A percentile compares a stretch with the other conserved stretches of the same genome.
phyloP scores from a whole-genome alignment of 2,113 vertebrate species.

The Gallinago jamesoni region DNA sequence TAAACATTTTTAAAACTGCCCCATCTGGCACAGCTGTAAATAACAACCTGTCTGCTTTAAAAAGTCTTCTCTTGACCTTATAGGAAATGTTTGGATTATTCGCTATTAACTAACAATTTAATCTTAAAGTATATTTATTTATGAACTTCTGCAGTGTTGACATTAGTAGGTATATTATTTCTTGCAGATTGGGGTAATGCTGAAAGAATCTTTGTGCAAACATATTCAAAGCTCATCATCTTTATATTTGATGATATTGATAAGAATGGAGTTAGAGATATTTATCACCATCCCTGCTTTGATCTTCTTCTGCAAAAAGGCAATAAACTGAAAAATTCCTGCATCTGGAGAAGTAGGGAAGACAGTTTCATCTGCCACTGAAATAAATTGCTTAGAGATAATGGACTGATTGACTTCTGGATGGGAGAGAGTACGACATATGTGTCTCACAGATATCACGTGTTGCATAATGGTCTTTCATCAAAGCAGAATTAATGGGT shows the following conservation, averaged over 20 bases:
- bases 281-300: background rate
- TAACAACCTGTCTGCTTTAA: slow-evolving; percentile 5
- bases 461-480: background rate
- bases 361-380: background rate
- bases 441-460: background rate
- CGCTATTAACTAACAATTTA: background rate
- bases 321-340: background rate
- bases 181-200: background rate
- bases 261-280: background rate
- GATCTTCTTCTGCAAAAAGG: background rate
- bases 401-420: background rate
- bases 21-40: slow-evolving; percentile 31
- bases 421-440: background rate
- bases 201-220: slow-evolving; percentile 13
- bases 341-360: background rate
- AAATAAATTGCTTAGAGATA: background rate
- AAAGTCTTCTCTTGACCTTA: background rate
- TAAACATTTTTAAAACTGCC: background rate
- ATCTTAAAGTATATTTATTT: background rate
- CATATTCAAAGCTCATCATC: background rate
- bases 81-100: slow-evolving; percentile 18
- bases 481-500: background rate
- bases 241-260: background rate
- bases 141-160: background rate
- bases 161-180: background rate